Evolutionary conservation across 1,140 invertebrate species (phyloP).

Genomic region (Hetaerina americana): DNA sequence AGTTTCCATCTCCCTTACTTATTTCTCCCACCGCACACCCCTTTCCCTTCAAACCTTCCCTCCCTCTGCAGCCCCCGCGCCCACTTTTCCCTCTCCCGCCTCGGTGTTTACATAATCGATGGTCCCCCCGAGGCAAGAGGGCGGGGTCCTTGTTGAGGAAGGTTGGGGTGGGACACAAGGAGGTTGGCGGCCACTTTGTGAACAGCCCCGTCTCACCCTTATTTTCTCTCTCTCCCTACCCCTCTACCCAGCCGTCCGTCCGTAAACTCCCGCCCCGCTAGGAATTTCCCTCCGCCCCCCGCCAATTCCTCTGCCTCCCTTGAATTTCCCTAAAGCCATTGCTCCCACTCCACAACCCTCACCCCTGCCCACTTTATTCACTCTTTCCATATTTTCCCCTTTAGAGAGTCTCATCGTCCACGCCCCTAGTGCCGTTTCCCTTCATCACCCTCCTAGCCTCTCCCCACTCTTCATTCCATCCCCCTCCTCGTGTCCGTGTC

Average conservation of each 20-base stretch:
- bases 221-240: not conserved
- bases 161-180: no score
- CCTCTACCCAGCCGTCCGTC: not conserved
- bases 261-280: not conserved
- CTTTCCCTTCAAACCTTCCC: not conserved
- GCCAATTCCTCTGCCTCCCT: no score
- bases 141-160: no score
- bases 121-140: not conserved
- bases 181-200: not conserved
- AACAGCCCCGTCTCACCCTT: not conserved
- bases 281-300: not conserved
- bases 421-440: not conserved
- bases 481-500: not conserved
- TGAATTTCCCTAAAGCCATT: no score
- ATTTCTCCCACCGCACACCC: not conserved
- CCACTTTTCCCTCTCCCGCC: not conserved
- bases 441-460: not conserved
- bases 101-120: not conserved
- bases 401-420: not conserved
- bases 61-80: not conserved
- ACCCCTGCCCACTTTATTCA: not conserved
- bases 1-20: no score
- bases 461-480: not conserved
- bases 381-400: not conserved
- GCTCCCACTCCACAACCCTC: not conserved